phyloP scores from a whole-genome alignment of 1,140 invertebrate species.

The Drosophila obscura region DNA sequence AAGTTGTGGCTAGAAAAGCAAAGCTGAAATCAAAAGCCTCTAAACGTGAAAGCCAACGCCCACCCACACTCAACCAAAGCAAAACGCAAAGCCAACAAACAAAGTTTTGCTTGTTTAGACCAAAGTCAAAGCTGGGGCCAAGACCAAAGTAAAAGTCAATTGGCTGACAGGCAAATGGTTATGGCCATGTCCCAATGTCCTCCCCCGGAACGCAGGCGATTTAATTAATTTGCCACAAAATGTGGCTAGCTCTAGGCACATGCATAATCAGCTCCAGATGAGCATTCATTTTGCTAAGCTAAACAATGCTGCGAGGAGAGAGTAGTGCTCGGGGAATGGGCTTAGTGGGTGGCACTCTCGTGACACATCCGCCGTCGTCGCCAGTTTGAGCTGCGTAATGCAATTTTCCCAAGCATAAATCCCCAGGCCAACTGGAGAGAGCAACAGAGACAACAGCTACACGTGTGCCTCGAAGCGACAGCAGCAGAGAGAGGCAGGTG shows the following conservation, averaged over 20 bases:
- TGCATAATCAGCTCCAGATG: conserved; percentile 57
- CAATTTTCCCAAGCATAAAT: conserved; percentile 52
- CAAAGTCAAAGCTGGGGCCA: conserved; percentile 16
- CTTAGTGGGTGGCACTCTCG: conserved; percentile 8
- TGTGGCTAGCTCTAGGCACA: conserved; percentile 52
- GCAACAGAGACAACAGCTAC: conserved; percentile 3
- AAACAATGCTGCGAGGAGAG: conserved; percentile 7
- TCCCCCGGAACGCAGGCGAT: conserved; percentile 36
- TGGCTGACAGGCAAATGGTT: conserved; percentile 66
- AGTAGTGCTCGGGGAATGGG: neutral
- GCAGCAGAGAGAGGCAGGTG: neutral
- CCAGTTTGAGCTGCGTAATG: conserved; percentile 53
- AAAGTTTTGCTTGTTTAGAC: conserved; percentile 56
- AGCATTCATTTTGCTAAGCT: conserved; percentile 3
- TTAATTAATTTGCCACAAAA: conserved; percentile 81
- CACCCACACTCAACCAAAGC: conserved; percentile 42
- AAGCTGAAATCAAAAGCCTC: conserved; percentile 50
- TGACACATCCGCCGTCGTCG: conserved; percentile 47
- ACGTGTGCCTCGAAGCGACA: conserved; percentile 24
- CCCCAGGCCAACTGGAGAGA: conserved; percentile 14
- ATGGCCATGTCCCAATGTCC: conserved; percentile 25
- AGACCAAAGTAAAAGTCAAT: conserved; percentile 73
- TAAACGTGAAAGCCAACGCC: conserved; percentile 77
- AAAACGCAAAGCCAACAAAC: conserved; percentile 28
- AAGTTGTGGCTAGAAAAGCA: conserved; percentile 43